These are phyloP conservation scores for Schizopygopsis pylzovi DNA, from an alignment of 2,797 vertebrate genomes.

Conservation along the genomic window DNA sequence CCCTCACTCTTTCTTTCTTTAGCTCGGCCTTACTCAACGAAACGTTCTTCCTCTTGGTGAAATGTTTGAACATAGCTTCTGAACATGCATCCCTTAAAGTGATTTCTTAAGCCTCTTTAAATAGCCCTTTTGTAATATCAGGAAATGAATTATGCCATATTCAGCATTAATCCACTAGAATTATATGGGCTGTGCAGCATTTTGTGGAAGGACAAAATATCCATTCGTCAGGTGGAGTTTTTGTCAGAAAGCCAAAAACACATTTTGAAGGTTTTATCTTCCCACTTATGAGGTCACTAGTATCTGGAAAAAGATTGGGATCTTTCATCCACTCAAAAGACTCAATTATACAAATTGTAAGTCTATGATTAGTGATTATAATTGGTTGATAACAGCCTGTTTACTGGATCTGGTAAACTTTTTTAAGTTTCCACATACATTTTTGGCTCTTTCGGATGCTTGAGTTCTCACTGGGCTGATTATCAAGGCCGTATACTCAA, in stretches of 20 bases:
- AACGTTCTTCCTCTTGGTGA: background rate
- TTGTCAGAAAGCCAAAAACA: background rate
- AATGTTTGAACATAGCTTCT: slow-evolving; percentile 6
- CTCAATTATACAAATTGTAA: background rate
- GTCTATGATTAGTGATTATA: background rate
- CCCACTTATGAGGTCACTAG: slow-evolving; percentile 2
- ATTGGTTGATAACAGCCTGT: background rate
- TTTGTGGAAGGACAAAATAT: background rate
- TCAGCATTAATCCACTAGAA: slow-evolving; percentile 27
- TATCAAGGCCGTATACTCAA: background rate
- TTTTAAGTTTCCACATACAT: background rate
- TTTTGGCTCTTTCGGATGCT: background rate
- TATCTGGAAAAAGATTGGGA: background rate
- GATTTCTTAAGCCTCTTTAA: slow-evolving; percentile 9
- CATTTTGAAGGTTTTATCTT: slow-evolving; percentile 6
- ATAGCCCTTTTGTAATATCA: slow-evolving; percentile 21
- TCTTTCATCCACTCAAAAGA: slow-evolving; percentile 2
- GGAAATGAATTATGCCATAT: slow-evolving; percentile 5
- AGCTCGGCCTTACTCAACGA: background rate
- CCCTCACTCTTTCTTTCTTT: background rate
- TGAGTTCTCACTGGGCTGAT: slow-evolving; percentile 9
- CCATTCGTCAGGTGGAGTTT: background rate
- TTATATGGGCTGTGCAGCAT: slow-evolving; percentile 7
- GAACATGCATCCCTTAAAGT: slow-evolving; percentile 12
- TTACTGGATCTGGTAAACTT: background rate